phyloP scores from a whole-genome alignment of 2,888 invertebrate genomes.

The Mythimna pallens region DNA sequence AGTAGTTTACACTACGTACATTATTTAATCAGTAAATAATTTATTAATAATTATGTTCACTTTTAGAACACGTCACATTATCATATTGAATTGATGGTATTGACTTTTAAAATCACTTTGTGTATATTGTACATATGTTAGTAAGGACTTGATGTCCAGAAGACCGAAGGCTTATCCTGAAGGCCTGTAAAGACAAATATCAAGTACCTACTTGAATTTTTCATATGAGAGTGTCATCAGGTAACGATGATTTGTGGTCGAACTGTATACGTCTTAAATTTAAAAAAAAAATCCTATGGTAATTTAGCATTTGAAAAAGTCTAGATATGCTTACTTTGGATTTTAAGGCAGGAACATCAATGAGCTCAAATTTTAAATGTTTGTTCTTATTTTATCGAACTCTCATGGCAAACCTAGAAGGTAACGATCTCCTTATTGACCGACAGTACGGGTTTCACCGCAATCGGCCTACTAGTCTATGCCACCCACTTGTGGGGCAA shows the following conservation, averaged over 20 bases:
- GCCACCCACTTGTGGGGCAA: no score
- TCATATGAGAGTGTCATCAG: no score
- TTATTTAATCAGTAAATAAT: neutral
- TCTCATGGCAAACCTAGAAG: no score
- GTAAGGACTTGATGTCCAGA: no score
- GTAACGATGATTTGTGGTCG: neutral
- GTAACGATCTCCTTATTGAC: no score
- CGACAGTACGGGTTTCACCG: no score
- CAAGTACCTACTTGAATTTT: no score
- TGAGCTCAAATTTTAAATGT: neutral
- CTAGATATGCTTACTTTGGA: neutral
- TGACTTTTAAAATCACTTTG: no score
- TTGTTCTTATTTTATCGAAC: neutral
- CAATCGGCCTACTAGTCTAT: no score
- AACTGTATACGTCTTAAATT: neutral
- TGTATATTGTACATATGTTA: no score
- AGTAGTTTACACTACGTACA: neutral
- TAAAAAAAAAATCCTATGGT: neutral
- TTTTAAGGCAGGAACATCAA: neutral
- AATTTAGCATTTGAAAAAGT: neutral
- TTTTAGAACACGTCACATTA: neutral
- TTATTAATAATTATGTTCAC: neutral
- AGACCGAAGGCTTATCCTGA: no score
- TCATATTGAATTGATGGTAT: neutral
- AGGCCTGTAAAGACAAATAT: no score